phyloP scores from a whole-genome alignment of 2,888 invertebrate genomes.

The Oasisia sp. region DNA sequence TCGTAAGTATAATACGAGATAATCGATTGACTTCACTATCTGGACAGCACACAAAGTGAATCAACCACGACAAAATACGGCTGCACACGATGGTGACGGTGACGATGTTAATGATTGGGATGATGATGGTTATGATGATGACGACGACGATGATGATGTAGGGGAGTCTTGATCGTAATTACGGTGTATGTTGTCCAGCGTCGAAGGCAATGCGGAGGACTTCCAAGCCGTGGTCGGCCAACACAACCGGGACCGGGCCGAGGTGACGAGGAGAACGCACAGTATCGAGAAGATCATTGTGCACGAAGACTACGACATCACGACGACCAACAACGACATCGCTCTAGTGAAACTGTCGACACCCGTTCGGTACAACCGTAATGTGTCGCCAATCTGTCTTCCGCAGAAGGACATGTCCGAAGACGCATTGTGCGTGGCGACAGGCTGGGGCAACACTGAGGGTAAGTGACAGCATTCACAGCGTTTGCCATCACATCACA shows the following conservation, averaged over 20 bases:
- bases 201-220: background rate
- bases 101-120: too few relatives aligned
- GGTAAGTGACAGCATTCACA: background rate
- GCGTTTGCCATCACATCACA: background rate
- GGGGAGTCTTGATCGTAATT: too few relatives aligned
- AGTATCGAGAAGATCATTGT: background rate
- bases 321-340: background rate
- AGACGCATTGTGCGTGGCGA: background rate
- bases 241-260: background rate
- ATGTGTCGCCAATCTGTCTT: background rate
- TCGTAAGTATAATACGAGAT: too few relatives aligned
- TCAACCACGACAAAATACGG: too few relatives aligned
- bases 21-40: too few relatives aligned
- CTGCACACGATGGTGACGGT: too few relatives aligned
- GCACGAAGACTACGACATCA: slow-evolving; percentile 27
- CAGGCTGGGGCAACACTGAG: background rate
- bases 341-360: background rate
- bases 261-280: background rate
- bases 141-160: too few relatives aligned
- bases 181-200: background rate
- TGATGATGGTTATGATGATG: too few relatives aligned
- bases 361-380: background rate
- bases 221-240: background rate
- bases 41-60: too few relatives aligned
- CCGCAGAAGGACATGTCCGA: background rate